Percentiles rank a stretch among this genome's conserved stretches.
Conservation (phyloP, 1,140 invertebrate species). For the Tetranychus urticae region DNA sequence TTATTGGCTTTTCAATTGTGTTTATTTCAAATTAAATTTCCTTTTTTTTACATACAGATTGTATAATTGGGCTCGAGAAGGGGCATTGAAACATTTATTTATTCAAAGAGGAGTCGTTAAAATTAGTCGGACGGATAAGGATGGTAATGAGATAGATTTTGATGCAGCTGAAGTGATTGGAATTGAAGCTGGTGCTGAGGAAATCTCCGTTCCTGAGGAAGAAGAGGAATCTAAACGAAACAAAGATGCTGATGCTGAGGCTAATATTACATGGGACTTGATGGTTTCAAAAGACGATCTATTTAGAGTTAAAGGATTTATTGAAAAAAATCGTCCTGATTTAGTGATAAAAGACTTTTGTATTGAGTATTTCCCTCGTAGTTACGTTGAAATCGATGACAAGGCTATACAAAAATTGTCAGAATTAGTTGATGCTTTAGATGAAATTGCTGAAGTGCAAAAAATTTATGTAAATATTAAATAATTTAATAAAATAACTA, state of each 20-base stretch:
- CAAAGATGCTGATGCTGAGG: slow-evolving; percentile 4
- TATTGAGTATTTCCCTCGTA: slow-evolving; percentile 23
- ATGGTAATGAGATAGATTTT: slow-evolving; percentile 3
- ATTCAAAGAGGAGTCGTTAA: slow-evolving; percentile 11
- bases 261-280: slow-evolving; percentile 5
- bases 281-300: slow-evolving; percentile 7
- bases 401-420: slow-evolving; percentile 19
- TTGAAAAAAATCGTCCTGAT: slow-evolving; percentile 8
- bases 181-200: slow-evolving; percentile 15
- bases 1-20: neutral
- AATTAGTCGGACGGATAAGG: neutral
- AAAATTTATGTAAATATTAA: slow-evolving; percentile 28
- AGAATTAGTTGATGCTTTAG: slow-evolving; percentile 22
- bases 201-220: slow-evolving; percentile 7
- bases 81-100: slow-evolving; percentile 6
- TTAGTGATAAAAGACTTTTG: slow-evolving; percentile 15
- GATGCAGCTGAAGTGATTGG: slow-evolving; percentile 11
- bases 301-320: slow-evolving; percentile 9
- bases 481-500: slow-evolving; percentile 1
- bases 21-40: neutral
- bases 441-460: slow-evolving; percentile 23
- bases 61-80: slow-evolving; percentile 7
- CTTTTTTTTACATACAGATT: slow-evolving; percentile 9
- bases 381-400: slow-evolving; percentile 20
- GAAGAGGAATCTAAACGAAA: slow-evolving; percentile 2